Conservation (phyloP, 2,113 vertebrate genomes). For the Neolamprologus devosi region DNA sequence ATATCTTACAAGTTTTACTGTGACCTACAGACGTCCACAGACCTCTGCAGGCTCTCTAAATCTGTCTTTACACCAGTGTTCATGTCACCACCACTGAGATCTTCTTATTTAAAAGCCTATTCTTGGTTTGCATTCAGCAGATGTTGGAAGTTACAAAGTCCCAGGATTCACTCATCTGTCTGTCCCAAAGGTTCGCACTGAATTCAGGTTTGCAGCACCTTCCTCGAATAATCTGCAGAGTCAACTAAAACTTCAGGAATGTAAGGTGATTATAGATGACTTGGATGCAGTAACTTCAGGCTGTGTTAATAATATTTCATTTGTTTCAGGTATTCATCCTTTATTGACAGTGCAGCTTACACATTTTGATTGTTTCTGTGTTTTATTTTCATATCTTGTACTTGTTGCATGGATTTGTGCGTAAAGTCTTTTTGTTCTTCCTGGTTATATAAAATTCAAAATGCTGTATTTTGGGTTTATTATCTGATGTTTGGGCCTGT, state of each 20-base stretch:
- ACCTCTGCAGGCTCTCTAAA: background rate
- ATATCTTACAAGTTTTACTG: background rate
- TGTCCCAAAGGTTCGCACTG: background rate
- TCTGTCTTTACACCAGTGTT: background rate
- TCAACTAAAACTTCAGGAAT: background rate
- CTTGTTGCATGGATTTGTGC: background rate
- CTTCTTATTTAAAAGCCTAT: background rate
- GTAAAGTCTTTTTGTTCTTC: background rate
- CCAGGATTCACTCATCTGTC: background rate
- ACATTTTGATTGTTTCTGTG: background rate
- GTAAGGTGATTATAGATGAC: background rate
- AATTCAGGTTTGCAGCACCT: background rate
- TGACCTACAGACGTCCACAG: background rate
- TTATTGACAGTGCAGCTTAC: background rate
- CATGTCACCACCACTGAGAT: background rate
- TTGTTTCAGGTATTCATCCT: background rate
- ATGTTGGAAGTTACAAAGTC: background rate
- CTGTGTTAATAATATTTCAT: background rate
- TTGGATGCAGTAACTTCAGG: background rate
- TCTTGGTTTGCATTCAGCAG: background rate
- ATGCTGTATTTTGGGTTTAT: background rate
- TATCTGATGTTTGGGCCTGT: background rate
- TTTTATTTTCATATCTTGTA: background rate
- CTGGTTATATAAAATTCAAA: background rate
- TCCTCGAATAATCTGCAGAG: background rate